Conservation (phyloP, 2,113 vertebrate species). For the Solenodon paradoxus region DNA sequence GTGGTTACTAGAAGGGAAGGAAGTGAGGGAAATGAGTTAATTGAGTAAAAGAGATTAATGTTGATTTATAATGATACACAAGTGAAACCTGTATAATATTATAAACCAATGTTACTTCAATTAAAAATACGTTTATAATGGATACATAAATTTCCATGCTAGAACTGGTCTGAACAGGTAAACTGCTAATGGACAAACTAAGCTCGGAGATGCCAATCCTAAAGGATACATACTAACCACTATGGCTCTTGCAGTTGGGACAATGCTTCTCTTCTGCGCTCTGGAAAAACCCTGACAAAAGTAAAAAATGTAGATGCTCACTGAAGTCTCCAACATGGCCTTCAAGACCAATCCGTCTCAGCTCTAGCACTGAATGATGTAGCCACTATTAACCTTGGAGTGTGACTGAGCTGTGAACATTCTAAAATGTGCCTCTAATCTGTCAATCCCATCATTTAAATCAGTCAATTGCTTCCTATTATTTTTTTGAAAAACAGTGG, state of each 20-base stretch:
- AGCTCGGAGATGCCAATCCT: background rate
- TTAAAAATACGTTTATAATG: too few relatives aligned
- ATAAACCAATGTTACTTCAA: too few relatives aligned
- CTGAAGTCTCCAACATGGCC: background rate
- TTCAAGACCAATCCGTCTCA: background rate
- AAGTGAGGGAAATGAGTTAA: too few relatives aligned
- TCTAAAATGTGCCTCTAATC: background rate
- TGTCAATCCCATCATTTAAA: background rate
- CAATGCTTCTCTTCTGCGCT: background rate
- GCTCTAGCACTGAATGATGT: background rate
- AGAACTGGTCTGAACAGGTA: background rate
- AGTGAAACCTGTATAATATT: too few relatives aligned
- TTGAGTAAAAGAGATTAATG: too few relatives aligned
- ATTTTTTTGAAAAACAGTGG: background rate
- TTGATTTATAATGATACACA: too few relatives aligned
- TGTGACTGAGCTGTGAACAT: background rate
- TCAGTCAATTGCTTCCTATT: background rate
- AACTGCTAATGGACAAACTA: background rate
- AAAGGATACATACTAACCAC: rapidly evolving
- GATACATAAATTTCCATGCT: too few relatives aligned
- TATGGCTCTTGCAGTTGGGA: rapidly evolving
- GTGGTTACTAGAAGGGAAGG: too few relatives aligned
- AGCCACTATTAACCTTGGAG: background rate
- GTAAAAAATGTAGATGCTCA: background rate
- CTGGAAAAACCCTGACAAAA: background rate